Conservation (phyloP, 2,888 invertebrate species). For the Clusia tigrina region DNA sequence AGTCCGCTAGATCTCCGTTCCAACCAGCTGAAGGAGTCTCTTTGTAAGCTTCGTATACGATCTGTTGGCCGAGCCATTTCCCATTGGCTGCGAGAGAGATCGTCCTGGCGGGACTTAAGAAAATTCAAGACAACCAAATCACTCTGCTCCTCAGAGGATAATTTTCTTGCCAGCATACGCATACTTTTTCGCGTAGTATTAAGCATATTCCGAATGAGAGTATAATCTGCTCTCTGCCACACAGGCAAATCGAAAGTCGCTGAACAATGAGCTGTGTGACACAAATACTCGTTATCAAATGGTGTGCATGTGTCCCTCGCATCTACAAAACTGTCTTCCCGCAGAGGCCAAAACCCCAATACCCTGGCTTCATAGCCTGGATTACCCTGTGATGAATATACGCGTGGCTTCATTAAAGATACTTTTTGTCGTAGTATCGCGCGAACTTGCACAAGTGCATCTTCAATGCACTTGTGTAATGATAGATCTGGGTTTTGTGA, state of each 20-base stretch:
- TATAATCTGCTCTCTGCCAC: slow-evolving; percentile 18
- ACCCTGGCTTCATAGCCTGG: not conserved
- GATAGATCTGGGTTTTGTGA: no score
- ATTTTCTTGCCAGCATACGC: slow-evolving; percentile 17
- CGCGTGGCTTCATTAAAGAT: no score
- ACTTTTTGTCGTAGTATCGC: no score
- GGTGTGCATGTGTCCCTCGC: not conserved
- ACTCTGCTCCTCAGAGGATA: slow-evolving; percentile 10
- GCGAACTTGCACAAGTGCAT: no score
- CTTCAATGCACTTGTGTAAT: no score
- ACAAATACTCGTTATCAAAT: slow-evolving; percentile 4
- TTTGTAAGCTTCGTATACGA: slow-evolving; percentile 16
- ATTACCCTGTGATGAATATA: no score
- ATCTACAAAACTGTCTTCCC: not conserved
- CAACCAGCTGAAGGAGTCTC: slow-evolving; percentile 13
- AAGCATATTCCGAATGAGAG: slow-evolving; percentile 11
- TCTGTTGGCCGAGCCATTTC: slow-evolving; percentile 20
- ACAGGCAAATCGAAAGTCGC: slow-evolving; percentile 17
- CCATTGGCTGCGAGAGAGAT: slow-evolving; percentile 17
- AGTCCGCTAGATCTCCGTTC: slow-evolving; percentile 13
- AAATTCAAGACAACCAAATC: slow-evolving; percentile 16
- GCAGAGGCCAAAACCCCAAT: slow-evolving; percentile 8
- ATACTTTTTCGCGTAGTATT: slow-evolving; percentile 18
- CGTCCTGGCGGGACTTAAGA: slow-evolving; percentile 18
- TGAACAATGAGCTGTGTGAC: slow-evolving; percentile 12